Base-by-base conservation (phyloP, 2,113 vertebrate species). In the Psilopogon haemacephalus region DNA sequence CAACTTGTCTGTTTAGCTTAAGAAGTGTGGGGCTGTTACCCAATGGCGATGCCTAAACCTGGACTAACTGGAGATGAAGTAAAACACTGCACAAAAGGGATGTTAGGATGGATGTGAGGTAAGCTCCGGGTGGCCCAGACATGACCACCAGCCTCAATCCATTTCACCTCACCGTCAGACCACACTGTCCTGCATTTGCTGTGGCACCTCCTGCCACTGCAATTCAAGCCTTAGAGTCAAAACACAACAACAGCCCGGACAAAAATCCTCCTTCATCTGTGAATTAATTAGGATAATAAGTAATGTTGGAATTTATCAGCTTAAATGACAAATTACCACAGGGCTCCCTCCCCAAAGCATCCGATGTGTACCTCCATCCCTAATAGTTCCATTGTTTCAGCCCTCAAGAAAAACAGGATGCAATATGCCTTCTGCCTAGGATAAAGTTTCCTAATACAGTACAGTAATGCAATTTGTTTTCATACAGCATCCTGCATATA, bases 361-460 rank as follows among this genome's bases (percentile, higher is more conserved):
- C 60, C 9, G 4, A 87, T 63, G 42, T 83, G 78, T 94, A 77
- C 46, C 68, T 88, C 78, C 82, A 74, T 48, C 52, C 62, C n/a
- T 89, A 89, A 94, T 68, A 0, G 10, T 94, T 93, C 88, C 85
- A 84, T 85, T 94, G 75, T 83, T 95, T 94, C 82, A 95, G 68
- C 76, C 82, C 93, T 80, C 87, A 88, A 94, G 95, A 94, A 95
- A 96, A 95, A 95, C 96, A 96, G 96, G 94, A 96, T 93, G 69
- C 84, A 95, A 91, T 96, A 94, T 89, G 95, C 94, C 91, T 95
- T 91, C 89, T 94, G 94, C 92, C 96, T 76, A 86, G 81, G 93
- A 95, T 95, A 94, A 96, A 95, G 91, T 94, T 96, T 96, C 96
- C 96, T 96, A 96, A 95, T 95, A 94, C 95, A 88, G 85, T 89